Percentiles rank a stretch among this genome's conserved stretches.
Evolutionary conservation across 2,888 invertebrate genomes (phyloP).

Genomic region (Endotricha flammealis): DNA sequence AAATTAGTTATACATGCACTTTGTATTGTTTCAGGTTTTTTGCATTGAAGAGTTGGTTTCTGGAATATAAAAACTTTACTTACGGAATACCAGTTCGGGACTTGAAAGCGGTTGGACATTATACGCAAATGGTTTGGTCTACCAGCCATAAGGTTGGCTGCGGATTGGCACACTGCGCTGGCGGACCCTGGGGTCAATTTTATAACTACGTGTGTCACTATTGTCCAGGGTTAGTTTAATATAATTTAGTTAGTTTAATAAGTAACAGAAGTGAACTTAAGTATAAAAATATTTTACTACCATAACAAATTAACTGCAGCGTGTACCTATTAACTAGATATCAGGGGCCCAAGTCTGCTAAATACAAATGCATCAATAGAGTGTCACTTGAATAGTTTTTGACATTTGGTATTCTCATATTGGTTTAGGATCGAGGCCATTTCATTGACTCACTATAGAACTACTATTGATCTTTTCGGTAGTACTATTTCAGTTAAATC

Average conservation of each 20-base stretch:
- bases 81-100: conserved; percentile 81
- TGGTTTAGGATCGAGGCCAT: too few relatives aligned
- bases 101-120: conserved; percentile 84
- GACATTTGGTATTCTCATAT: too few relatives aligned
- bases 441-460: too few relatives aligned
- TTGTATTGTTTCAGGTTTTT: conserved; percentile 86
- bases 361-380: too few relatives aligned
- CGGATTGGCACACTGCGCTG: conserved; percentile 83
- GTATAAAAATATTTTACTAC: too few relatives aligned
- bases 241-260: background rate
- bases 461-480: too few relatives aligned
- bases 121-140: conserved; percentile 91
- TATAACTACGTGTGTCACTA: conserved; percentile 92
- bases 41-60: conserved; percentile 87
- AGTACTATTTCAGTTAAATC: too few relatives aligned
- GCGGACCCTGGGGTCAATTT: conserved; percentile 80
- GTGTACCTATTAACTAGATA: too few relatives aligned
- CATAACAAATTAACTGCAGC: too few relatives aligned
- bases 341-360: too few relatives aligned
- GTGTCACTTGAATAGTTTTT: too few relatives aligned
- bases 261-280: too few relatives aligned
- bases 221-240: conserved; percentile 84
- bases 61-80: conserved; percentile 85
- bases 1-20: background rate
- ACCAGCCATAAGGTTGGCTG: conserved; percentile 87